Percentiles rank a stretch among this genome's conserved stretches.
These are phyloP conservation scores for Oostethus manadensis DNA, from an alignment of 2,113 vertebrate species.

Conservation along the genomic window DNA sequence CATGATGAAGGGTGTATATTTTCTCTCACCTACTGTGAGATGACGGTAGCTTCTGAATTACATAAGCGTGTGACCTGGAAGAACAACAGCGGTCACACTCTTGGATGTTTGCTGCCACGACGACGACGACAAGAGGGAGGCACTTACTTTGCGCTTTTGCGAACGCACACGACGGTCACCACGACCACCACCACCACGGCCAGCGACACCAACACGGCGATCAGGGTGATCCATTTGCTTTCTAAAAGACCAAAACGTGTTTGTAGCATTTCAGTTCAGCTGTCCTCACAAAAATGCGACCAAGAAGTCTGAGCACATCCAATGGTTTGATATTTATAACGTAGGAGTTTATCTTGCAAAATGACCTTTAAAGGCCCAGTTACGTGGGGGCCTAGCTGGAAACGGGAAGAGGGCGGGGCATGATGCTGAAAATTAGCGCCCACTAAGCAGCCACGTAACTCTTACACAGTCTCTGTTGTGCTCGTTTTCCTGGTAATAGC, in stretches of 20 bases:
- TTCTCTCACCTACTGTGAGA: slow-evolving; percentile 22
- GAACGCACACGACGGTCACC: slow-evolving; percentile 40
- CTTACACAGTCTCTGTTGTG: no score
- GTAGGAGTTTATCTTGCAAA: no score
- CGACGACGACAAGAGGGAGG: background rate
- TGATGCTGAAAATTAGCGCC: no score
- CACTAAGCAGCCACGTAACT: no score
- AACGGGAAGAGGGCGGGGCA: no score
- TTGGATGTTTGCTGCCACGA: background rate
- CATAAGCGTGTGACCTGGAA: slow-evolving; percentile 43
- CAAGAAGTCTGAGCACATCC: no score
- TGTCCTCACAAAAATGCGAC: no score
- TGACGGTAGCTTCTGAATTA: slow-evolving; percentile 24
- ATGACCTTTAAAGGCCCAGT: no score
- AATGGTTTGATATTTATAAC: no score
- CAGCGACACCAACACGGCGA: slow-evolving; percentile 57
- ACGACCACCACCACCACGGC: slow-evolving; percentile 23
- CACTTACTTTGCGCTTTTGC: slow-evolving; percentile 56
- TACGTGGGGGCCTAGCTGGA: no score
- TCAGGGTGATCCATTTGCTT: slow-evolving; percentile 57
- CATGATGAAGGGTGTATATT: background rate
- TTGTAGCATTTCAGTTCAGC: no score
- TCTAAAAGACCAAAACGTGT: slow-evolving; percentile 22
- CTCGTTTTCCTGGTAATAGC: no score
- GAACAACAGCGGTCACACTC: slow-evolving; percentile 2